Evolutionary conservation across 2,797 vertebrate genomes (phyloP).

Genomic region (Uromys caudimaculatus): DNA sequence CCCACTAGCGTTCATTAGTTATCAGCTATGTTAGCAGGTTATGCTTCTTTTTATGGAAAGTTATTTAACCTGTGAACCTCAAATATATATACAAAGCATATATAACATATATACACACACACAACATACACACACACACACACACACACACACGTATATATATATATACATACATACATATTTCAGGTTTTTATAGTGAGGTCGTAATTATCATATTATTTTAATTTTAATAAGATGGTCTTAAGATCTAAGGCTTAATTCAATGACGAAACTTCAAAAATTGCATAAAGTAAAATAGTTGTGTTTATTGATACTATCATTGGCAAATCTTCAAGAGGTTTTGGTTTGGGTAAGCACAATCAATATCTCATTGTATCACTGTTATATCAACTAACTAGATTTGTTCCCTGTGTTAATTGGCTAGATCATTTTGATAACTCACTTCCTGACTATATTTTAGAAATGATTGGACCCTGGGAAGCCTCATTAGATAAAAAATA

Average conservation of each 20-base stretch:
- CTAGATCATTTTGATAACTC: neutral
- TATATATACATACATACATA: too few relatives aligned
- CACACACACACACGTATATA: too few relatives aligned
- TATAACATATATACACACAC: too few relatives aligned
- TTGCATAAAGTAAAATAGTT: neutral
- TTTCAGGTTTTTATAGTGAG: neutral
- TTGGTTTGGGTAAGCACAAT: neutral
- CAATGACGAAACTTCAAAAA: neutral
- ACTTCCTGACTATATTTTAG: neutral
- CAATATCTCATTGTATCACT: neutral
- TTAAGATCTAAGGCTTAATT: neutral
- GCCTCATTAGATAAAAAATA: neutral
- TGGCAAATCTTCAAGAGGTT: neutral
- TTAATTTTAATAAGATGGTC: neutral
- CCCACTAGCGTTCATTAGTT: too few relatives aligned
- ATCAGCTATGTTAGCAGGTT: neutral
- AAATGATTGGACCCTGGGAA: neutral
- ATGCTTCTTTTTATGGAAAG: neutral
- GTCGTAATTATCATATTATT: too few relatives aligned
- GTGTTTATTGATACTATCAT: neutral
- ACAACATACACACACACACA: too few relatives aligned
- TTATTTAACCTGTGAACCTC: neutral
- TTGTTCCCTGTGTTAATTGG: neutral
- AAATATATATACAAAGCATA: neutral
- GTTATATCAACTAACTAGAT: neutral